A percentile compares a stretch with the other conserved stretches of the same genome.
These are phyloP conservation scores for Charadrius vociferus DNA, from an alignment of 2,113 vertebrate genomes.

Conservation along the genomic window DNA sequence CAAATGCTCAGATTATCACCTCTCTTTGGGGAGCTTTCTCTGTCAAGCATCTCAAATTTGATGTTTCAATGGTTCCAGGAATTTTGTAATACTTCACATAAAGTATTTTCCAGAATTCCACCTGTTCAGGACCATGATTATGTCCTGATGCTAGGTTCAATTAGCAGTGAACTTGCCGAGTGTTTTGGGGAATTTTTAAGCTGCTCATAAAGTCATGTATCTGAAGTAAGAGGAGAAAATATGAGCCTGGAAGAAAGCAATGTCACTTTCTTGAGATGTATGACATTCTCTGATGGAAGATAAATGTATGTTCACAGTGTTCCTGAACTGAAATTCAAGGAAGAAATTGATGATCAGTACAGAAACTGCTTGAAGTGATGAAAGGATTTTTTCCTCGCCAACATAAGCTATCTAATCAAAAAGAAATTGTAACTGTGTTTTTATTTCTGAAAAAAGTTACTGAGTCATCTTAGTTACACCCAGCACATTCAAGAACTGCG, in stretches of 20 bases:
- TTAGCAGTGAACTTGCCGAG: not conserved
- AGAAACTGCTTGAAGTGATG: not conserved
- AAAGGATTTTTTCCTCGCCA: not conserved
- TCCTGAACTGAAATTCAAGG: not conserved
- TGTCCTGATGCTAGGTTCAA: not conserved
- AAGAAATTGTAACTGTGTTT: not conserved
- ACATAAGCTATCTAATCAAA: not conserved
- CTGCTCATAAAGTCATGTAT: not conserved
- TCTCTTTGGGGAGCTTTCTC: not conserved
- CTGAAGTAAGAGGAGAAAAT: not conserved
- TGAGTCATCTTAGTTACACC: not conserved
- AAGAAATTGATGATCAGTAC: not conserved
- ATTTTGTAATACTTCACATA: not conserved
- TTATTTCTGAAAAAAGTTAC: not conserved
- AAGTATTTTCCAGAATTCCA: conserved; percentile 11
- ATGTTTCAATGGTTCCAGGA: not conserved
- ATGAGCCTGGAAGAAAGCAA: not conserved
- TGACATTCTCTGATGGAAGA: not conserved
- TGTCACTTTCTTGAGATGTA: not conserved
- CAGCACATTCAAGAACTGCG: not conserved
- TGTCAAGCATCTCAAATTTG: not conserved
- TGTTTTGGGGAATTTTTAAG: not conserved
- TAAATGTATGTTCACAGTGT: not conserved
- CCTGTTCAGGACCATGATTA: not conserved
- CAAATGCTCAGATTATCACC: not conserved